phyloP scores from a whole-genome alignment of 1,140 invertebrate species.

The Odontomachus brunneus region DNA sequence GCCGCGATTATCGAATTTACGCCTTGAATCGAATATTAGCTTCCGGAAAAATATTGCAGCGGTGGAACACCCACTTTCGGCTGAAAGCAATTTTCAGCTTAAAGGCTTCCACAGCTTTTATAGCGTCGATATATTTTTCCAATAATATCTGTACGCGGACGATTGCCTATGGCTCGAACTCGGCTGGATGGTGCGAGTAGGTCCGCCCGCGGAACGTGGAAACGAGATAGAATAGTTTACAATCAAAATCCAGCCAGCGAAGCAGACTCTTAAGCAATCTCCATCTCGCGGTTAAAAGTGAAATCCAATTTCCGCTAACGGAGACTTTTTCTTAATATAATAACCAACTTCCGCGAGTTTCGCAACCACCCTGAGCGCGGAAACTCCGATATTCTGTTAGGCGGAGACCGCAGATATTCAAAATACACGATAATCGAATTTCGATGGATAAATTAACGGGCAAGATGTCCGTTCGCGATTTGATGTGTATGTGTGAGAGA shows the following conservation, averaged over 20 bases:
- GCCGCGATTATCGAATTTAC: slow-evolving; percentile 69
- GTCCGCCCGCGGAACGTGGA: slow-evolving; percentile 29
- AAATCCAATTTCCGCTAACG: slow-evolving; percentile 67
- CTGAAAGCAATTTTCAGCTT: slow-evolving; percentile 75
- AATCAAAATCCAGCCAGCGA: slow-evolving; percentile 70
- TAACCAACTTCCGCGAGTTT: slow-evolving; percentile 51
- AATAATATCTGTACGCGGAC: slow-evolving; percentile 70
- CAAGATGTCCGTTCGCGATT: slow-evolving; percentile 47
- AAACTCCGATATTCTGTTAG: slow-evolving; percentile 43
- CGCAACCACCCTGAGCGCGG: slow-evolving; percentile 18
- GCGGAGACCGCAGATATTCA: slow-evolving; percentile 49
- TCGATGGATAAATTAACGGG: slow-evolving; percentile 56
- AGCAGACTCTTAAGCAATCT: slow-evolving; percentile 70
- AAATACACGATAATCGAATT: slow-evolving; percentile 57
- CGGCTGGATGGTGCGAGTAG: slow-evolving; percentile 3
- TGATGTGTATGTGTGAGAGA: not conserved
- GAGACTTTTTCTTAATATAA: slow-evolving; percentile 58
- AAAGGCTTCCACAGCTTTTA: slow-evolving; percentile 72
- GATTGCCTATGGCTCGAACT: slow-evolving; percentile 55
- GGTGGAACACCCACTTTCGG: slow-evolving; percentile 63
- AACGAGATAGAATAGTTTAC: slow-evolving; percentile 69
- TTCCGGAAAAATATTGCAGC: slow-evolving; percentile 60
- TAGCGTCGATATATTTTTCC: slow-evolving; percentile 72
- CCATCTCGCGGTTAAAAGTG: slow-evolving; percentile 66
- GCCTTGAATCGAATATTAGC: slow-evolving; percentile 61